Percentiles rank a stretch among this genome's conserved stretches.
Evolutionary conservation across 2,797 vertebrate genomes (phyloP).

Genomic region (Chromobotia macracanthus): DNA sequence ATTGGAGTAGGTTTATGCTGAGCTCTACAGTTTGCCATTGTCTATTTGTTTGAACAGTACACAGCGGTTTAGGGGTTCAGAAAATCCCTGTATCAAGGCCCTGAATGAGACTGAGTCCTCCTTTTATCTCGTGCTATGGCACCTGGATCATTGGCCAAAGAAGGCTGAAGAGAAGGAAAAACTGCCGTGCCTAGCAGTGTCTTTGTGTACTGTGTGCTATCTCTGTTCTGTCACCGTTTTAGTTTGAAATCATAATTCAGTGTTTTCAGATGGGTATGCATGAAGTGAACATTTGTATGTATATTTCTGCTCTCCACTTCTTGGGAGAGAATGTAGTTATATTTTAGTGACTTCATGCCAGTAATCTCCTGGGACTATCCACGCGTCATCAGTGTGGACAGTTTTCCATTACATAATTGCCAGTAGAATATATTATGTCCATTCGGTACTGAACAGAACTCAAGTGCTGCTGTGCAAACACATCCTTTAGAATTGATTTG

Average conservation of each 20-base stretch:
- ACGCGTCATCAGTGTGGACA: conserved; percentile 58
- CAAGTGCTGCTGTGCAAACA: conserved; percentile 69
- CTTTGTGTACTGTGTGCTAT: conserved; percentile 65
- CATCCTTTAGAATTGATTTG: conserved; percentile 67
- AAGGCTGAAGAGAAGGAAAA: conserved; percentile 65
- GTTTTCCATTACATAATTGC: conserved; percentile 68
- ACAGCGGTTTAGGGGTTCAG: conserved; percentile 60
- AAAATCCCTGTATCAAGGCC: conserved; percentile 70
- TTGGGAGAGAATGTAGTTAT: conserved; percentile 38
- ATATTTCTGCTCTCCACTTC: background rate
- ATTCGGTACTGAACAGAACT: conserved; percentile 55
- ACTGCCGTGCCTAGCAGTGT: conserved; percentile 69
- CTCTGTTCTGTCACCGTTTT: conserved; percentile 20
- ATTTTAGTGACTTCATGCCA: conserved; percentile 55
- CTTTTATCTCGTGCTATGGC: conserved; percentile 72
- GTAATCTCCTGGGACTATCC: conserved; percentile 50
- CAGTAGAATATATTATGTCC: conserved; percentile 64
- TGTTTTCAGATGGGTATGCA: background rate
- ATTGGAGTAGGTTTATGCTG: conserved; percentile 26
- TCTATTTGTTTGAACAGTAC: conserved; percentile 65
- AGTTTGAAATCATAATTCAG: background rate
- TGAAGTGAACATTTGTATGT: conserved; percentile 1
- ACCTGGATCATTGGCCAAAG: conserved; percentile 74
- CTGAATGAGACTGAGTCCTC: conserved; percentile 71
- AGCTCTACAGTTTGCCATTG: conserved; percentile 56